phyloP scores from a whole-genome alignment of 1,140 invertebrate genomes.

The Listronotus bonariensis region DNA sequence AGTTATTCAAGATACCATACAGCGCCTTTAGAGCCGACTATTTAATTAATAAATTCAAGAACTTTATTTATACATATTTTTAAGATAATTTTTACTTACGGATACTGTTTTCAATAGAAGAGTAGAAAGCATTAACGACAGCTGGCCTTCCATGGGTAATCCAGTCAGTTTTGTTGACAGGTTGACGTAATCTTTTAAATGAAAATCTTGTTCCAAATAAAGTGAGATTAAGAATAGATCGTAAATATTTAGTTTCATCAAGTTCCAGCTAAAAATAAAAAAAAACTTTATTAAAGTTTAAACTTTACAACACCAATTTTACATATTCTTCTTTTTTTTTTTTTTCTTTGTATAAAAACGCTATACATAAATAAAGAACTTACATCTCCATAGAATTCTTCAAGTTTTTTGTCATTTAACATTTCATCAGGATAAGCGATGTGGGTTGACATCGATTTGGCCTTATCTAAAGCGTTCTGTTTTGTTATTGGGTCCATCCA shows the following conservation, averaged over 20 bases:
- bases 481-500: slow-evolving; percentile 75
- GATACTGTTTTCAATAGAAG: slow-evolving; percentile 69
- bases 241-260: slow-evolving; percentile 60
- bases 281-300: neutral
- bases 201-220: slow-evolving; percentile 65
- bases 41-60: too few species aligned
- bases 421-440: slow-evolving; percentile 67
- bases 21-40: too few species aligned
- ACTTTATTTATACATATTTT: too few species aligned
- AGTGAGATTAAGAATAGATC: slow-evolving; percentile 65
- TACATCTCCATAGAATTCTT: slow-evolving; percentile 57
- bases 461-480: slow-evolving; percentile 62
- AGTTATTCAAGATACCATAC: too few species aligned
- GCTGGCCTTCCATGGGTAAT: slow-evolving; percentile 67
- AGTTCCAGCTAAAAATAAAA: slow-evolving; percentile 60
- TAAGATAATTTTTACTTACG: slow-evolving; percentile 64
- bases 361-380: too few species aligned
- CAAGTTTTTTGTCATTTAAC: slow-evolving; percentile 60
- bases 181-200: slow-evolving; percentile 64
- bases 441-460: slow-evolving; percentile 60
- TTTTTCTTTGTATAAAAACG: too few species aligned
- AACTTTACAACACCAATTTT: too few species aligned
- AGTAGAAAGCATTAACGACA: slow-evolving; percentile 72
- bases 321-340: too few species aligned
- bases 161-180: slow-evolving; percentile 72